A percentile compares a stretch with the other conserved stretches of the same genome.
Evolutionary conservation across 1,140 invertebrate genomes (phyloP).

Genomic region (Eupristina koningsbergeri): DNA sequence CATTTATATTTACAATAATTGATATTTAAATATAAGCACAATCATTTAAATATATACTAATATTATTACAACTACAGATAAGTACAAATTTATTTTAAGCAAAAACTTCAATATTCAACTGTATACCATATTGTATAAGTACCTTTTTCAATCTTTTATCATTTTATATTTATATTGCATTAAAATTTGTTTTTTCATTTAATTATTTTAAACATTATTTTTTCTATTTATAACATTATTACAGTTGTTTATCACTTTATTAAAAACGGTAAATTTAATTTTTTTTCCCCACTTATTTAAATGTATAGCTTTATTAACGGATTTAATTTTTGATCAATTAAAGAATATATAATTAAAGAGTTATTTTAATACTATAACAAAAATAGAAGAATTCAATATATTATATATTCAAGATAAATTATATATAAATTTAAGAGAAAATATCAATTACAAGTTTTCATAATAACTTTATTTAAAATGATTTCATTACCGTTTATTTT

Average conservation of each 20-base stretch:
- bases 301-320: too few relatives aligned
- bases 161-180: not conserved
- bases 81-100: not conserved
- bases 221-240: too few relatives aligned
- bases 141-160: not conserved
- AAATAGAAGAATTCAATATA: not conserved
- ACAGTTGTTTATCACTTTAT: too few relatives aligned
- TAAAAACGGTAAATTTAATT: too few relatives aligned
- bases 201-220: too few relatives aligned
- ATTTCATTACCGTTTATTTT: constrained; percentile 2
- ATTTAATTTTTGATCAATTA: too few relatives aligned
- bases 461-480: not conserved
- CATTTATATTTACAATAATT: not conserved
- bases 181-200: too few relatives aligned
- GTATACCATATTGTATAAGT: not conserved
- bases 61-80: not conserved
- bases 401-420: too few relatives aligned
- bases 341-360: too few relatives aligned
- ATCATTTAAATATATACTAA: not conserved
- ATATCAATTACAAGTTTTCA: not conserved
- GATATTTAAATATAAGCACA: not conserved
- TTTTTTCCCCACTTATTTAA: too few relatives aligned
- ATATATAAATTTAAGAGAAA: too few relatives aligned
- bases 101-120: constrained; percentile 1
- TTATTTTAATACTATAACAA: not conserved